These are phyloP conservation scores for Cebidichthys violaceus DNA, from an alignment of 2,113 vertebrate species.

Conservation along the genomic window DNA sequence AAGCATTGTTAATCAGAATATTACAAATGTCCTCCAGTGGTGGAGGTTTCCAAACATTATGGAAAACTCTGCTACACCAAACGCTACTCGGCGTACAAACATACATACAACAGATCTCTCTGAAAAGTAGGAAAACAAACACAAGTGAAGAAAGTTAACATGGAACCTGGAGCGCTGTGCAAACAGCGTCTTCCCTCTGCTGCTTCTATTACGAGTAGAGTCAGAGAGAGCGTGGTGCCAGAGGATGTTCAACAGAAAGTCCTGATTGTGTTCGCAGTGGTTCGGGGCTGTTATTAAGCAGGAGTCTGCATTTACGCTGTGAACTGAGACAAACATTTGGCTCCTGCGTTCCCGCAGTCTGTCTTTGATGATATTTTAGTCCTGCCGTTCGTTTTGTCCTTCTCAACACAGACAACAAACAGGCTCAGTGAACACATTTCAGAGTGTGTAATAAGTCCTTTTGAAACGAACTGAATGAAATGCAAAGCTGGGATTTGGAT, in stretches of 20 bases:
- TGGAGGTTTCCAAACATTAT: not conserved
- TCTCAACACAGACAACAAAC: slow-evolving; percentile 18
- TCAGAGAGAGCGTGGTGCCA: not conserved
- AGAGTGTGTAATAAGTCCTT: slow-evolving; percentile 20
- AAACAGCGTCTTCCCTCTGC: not conserved
- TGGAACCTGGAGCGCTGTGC: not conserved
- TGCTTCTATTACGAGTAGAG: not conserved
- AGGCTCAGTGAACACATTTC: slow-evolving; percentile 6
- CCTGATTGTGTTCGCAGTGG: not conserved
- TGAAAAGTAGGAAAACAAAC: not conserved
- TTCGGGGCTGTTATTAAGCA: not conserved
- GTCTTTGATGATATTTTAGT: slow-evolving; percentile 37
- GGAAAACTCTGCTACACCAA: not conserved
- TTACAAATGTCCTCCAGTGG: no score
- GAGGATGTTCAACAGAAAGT: not conserved
- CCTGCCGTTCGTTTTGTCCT: not conserved
- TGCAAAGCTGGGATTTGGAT: slow-evolving; percentile 32
- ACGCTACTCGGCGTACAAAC: no score
- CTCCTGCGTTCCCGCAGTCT: not conserved
- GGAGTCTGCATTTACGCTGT: not conserved
- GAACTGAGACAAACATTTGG: not conserved
- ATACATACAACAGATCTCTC: not conserved
- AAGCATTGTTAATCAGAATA: no score
- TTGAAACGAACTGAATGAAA: slow-evolving; percentile 23
- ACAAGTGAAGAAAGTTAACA: not conserved